Base-by-base conservation (phyloP, 2,797 vertebrate species). In the Phrynocephalus vlangalii region DNA sequence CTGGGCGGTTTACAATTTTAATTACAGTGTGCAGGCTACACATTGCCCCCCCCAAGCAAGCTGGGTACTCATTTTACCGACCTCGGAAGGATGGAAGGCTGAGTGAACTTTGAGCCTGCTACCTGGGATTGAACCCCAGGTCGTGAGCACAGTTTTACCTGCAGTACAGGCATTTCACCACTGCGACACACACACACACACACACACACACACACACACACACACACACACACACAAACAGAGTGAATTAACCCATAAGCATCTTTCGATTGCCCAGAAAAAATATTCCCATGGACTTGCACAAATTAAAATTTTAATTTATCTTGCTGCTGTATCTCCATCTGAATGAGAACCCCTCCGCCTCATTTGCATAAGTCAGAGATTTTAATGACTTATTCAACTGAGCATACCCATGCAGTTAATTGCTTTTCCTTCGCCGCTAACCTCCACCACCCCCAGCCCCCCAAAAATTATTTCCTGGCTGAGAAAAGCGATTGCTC, bases 311-410 rank as follows among this genome's bases (percentile, higher is more conserved):
- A 86, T 93, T 93, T 93, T 93, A 92, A 79, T 90, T 76, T 67
- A 78, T 75, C 88, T 72, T 16, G 5, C 18, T 0, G 88, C 67
- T 26, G 88, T 94, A 91, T 91, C 92, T 88, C 90, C 52, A 84
- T 89, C 80, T 71, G 89, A 94, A 92, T 93, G 94, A 89, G 80
- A 90, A 92, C 93, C 83, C 89, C 56, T 81, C 4, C 3, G 6
- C 84, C 91, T 91, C 88, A 95, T 96, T 95, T 96, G 93, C 95
- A 94, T 95, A 95, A 94, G 94, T 96, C 94, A 95, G 93, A 91
- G 91, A 91, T 92, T 94, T 92, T 95, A 95, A 96, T 96, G 95
- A 93, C 95, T 96, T 95, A 95, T 93, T 96, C 95, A 95, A 90
- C 95, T 96, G 93, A 96, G 95, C 96, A 95, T 95, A 90, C 92